These are phyloP conservation scores for Tromatobia lineatoria DNA, from an alignment of 2,888 invertebrate genomes.

Conservation along the genomic window DNA sequence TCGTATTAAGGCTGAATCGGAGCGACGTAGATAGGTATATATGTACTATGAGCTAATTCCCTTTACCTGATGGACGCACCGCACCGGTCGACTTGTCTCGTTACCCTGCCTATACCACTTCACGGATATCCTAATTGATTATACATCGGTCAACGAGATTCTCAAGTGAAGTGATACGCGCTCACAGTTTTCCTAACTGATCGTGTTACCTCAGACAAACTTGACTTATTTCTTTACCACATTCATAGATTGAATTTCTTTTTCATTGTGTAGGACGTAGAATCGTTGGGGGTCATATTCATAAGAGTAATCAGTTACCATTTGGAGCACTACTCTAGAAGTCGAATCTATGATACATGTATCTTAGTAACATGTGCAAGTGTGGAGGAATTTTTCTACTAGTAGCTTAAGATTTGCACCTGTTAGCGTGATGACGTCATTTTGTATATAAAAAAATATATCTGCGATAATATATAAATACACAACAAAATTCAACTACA, in stretches of 20 bases:
- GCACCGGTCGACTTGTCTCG: conserved; percentile 40
- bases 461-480: too few relatives aligned
- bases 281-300: too few relatives aligned
- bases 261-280: not conserved
- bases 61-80: conserved; percentile 38
- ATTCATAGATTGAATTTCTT: not conserved
- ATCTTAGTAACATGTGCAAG: too few relatives aligned
- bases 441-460: too few relatives aligned
- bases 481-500: too few relatives aligned
- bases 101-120: conserved; percentile 21
- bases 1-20: conserved; percentile 76
- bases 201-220: not conserved
- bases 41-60: conserved; percentile 47
- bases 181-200: not conserved
- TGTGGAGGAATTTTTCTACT: too few relatives aligned
- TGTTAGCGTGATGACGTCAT: too few relatives aligned
- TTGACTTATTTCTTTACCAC: not conserved
- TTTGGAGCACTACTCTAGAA: too few relatives aligned
- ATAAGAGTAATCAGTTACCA: too few relatives aligned
- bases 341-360: too few relatives aligned
- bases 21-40: conserved; percentile 55
- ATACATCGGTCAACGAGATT: conserved; percentile 56
- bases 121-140: conserved; percentile 50
- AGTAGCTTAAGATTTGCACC: too few relatives aligned
- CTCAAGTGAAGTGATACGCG: conserved; percentile 33